Evolutionary conservation across 92 coral and sea anemone species (phyloP).

Genomic region (Galaxea fascicularis): DNA sequence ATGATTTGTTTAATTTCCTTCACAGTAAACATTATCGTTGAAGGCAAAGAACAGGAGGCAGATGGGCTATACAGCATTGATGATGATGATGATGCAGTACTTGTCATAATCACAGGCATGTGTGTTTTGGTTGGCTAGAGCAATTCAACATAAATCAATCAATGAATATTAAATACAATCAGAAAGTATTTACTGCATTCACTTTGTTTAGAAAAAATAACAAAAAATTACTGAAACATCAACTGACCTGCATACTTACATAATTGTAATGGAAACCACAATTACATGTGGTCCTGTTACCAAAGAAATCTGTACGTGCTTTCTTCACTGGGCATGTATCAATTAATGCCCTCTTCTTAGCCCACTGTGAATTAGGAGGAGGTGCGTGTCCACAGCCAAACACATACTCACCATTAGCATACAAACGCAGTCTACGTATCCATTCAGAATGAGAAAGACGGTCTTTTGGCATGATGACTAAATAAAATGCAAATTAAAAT

Average conservation of each 20-base stretch:
- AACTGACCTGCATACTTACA: constrained; percentile 4
- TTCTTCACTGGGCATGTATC: constrained; percentile 22
- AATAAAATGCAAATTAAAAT: no score
- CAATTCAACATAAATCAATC: no score
- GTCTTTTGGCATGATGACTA: constrained; percentile 27
- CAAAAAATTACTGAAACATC: background rate
- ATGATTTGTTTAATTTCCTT: no score
- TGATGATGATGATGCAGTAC: no score
- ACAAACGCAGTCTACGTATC: constrained; percentile 1
- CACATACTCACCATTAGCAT: background rate
- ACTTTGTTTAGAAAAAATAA: no score
- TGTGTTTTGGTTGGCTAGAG: background rate
- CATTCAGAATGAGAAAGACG: constrained; percentile 14
- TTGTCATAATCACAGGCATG: no score
- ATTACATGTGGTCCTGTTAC: constrained; percentile 1
- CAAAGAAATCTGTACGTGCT: constrained; percentile 22
- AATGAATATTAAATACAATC: no score
- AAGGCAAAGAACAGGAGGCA: background rate
- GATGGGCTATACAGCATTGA: background rate
- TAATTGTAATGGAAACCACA: constrained; percentile 16
- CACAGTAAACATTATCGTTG: background rate
- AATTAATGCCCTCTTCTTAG: constrained; percentile 13
- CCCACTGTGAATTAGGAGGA: constrained; percentile 32
- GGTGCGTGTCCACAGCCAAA: constrained; percentile 27
- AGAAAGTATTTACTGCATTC: no score